Evolutionary conservation across 2,797 vertebrate genomes (phyloP).

Genomic region (Falco berigora): DNA sequence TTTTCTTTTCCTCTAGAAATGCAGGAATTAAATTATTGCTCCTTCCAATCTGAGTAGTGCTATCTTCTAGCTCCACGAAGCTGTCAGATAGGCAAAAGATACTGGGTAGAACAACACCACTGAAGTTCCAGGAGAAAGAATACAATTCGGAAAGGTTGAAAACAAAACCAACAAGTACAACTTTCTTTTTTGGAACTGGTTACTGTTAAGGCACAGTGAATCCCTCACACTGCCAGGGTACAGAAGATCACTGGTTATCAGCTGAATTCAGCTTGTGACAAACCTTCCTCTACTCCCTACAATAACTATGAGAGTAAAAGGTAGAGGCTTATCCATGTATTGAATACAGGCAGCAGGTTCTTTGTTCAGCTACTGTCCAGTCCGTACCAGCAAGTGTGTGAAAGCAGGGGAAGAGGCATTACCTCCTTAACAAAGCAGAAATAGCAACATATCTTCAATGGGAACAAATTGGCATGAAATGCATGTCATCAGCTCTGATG

Average conservation of each 20-base stretch:
- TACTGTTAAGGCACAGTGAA: not conserved
- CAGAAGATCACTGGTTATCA: not conserved
- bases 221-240: not conserved
- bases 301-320: not conserved
- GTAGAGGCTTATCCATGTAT: not conserved
- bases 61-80: not conserved
- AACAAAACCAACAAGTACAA: not conserved
- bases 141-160: not conserved
- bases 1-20: not conserved
- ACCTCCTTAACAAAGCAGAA: not conserved
- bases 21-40: not conserved
- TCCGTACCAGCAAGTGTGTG: not conserved
- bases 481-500: not conserved
- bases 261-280: not conserved
- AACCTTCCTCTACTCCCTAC: not conserved
- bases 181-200: not conserved
- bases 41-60: not conserved
- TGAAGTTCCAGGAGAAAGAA: not conserved
- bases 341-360: not conserved
- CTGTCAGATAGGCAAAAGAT: not conserved
- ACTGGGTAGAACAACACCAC: not conserved
- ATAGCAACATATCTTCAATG: not conserved
- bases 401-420: not conserved
- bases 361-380: not conserved
- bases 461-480: not conserved